Conservation (phyloP, 2,888 invertebrate genomes). For the Neria commutata region DNA sequence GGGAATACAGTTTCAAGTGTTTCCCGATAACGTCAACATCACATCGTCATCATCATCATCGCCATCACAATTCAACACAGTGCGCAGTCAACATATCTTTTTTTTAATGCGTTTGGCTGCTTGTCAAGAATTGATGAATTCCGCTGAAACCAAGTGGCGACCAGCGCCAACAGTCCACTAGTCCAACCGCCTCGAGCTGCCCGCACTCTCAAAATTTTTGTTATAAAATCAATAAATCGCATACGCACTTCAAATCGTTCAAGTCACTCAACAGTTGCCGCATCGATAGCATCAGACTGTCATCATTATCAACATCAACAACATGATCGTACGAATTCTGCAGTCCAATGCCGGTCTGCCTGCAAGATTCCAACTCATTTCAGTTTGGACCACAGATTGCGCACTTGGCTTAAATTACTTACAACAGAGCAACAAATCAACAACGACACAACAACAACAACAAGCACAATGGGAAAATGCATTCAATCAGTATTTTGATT, state of each 20-base stretch:
- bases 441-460: constrained; percentile 5
- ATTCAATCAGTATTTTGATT: constrained; percentile 53
- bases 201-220: constrained; percentile 5
- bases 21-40: constrained; percentile 55
- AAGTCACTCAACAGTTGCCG: constrained; percentile 47
- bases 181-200: constrained; percentile 5
- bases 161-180: no score
- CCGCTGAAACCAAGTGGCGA: constrained; percentile 47
- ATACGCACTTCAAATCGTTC: constrained; percentile 42
- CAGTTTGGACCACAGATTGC: no score
- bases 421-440: neutral
- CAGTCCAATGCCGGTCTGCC: constrained; percentile 4
- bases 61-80: constrained; percentile 17
- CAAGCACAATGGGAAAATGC: constrained; percentile 34
- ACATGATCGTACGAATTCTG: constrained; percentile 51
- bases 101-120: neutral
- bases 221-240: constrained; percentile 30
- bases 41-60: constrained; percentile 41
- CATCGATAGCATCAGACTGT: constrained; percentile 55
- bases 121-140: constrained; percentile 36
- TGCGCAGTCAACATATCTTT: constrained; percentile 11
- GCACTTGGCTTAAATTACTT: no score
- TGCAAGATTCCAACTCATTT: no score
- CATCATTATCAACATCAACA: constrained; percentile 58
- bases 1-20: constrained; percentile 43